These are phyloP conservation scores for Cyclopterus lumpus DNA, from an alignment of 2,797 vertebrate species.

Conservation along the genomic window DNA sequence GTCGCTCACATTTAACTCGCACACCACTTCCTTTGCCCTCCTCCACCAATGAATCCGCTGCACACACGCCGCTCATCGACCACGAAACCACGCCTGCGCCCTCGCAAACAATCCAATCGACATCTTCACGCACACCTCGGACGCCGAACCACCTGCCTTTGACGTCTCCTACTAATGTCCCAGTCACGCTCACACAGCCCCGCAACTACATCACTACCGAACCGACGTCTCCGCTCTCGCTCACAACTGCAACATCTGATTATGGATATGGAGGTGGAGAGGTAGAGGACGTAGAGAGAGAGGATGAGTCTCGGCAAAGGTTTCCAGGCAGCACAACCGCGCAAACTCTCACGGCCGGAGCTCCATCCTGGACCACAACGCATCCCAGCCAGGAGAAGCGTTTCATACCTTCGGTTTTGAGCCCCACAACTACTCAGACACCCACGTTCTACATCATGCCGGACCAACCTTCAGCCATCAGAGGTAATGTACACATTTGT, in stretches of 20 bases:
- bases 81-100: not conserved
- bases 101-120: not conserved
- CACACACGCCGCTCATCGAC: not conserved
- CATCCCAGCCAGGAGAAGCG: constrained; percentile 4
- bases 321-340: constrained; percentile 13
- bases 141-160: not conserved
- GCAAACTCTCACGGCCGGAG: constrained; percentile 14
- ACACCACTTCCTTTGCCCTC: not conserved
- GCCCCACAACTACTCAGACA: constrained; percentile 33
- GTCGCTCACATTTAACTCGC: not conserved
- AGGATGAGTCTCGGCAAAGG: constrained; percentile 1
- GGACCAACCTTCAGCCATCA: constrained; percentile 74
- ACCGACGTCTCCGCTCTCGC: not conserved
- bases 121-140: not conserved
- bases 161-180: not conserved
- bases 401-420: constrained; percentile 14
- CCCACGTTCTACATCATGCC: constrained; percentile 78
- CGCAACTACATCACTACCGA: constrained; percentile 14
- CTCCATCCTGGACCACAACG: not conserved
- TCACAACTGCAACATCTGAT: constrained; percentile 19
- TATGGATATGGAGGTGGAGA: not conserved
- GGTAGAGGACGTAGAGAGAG: not conserved
- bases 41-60: not conserved
- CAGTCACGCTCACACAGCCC: constrained; percentile 13
- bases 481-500: constrained; percentile 61